Conservation (phyloP, 1,140 invertebrate genomes). For the Bathynomus jamesi region DNA sequence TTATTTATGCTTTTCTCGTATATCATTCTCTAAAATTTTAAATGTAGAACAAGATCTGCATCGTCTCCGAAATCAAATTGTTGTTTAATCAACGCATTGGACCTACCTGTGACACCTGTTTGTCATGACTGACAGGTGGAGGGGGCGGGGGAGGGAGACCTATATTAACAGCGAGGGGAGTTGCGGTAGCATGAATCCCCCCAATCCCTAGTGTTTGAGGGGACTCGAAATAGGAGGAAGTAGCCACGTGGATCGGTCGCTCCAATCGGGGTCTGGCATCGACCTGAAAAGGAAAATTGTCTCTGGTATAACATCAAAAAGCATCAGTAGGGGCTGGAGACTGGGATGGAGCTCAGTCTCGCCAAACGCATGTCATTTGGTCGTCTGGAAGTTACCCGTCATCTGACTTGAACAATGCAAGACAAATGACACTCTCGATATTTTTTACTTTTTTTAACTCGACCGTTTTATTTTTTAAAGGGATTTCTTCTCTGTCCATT, state of each 20-base stretch:
- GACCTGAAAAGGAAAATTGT: neutral
- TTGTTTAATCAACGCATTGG: no score
- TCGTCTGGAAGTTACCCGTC: neutral
- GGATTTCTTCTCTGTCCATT: no score
- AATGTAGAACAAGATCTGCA: no score
- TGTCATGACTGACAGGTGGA: neutral
- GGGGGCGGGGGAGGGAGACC: neutral
- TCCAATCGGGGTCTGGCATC: neutral
- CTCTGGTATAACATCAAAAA: neutral
- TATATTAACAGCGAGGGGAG: neutral
- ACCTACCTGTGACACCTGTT: neutral
- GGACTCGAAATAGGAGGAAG: neutral
- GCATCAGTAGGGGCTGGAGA: neutral
- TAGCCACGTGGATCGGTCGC: neutral
- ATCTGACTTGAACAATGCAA: neutral
- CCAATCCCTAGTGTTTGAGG: neutral
- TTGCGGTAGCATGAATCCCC: neutral
- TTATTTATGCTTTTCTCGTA: no score
- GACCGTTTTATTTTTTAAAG: no score
- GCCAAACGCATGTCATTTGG: neutral
- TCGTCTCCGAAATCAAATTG: no score
- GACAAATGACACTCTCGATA: neutral
- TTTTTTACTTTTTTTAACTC: no score
- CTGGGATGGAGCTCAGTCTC: no score
- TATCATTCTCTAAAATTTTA: no score